Evolutionary conservation across 2,113 vertebrate species (phyloP), one percentile per base, ranked within the genome.

Genomic region (Pachyramphus minor): DNA sequence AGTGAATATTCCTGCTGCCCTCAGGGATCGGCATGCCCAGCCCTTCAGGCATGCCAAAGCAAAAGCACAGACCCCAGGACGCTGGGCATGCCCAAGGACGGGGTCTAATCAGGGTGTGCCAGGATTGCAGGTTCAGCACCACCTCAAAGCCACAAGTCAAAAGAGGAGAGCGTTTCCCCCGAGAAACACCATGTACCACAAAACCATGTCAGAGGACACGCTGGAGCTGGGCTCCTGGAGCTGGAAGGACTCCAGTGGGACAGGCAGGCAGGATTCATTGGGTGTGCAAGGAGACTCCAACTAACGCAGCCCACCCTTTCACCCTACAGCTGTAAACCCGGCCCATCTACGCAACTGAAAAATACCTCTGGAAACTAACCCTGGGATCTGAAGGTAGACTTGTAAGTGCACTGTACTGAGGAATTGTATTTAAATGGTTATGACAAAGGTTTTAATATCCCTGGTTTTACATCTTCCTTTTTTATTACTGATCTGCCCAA

Each of bases 401-500:
- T 84, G 8, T 17, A 73, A 89, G 39, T 23, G 67, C 41, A 64
- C 41, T 24, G 11, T 89, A 68, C 81, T 83, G 30, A 53, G 28
- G 53, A 97, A 93, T 55, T 56, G 30, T 24, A 69, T 87, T 85
- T 87, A 90, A 96, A 88, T 68, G 42, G 53, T 84, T 94, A 68
- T 89, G 75, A 84, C 89, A 93, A 89, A 94, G 63, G 45, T 63
- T 97, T 96, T 96, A 95, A 94, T 89, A 93, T 56, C 59, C 45
- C n/a, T 80, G 62, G 60, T 39, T 97, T 93, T 91, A 91, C 84
- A 92, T 94, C 78, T 76, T 93, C 59, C 72, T 94, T 96, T 96
- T 96, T 94, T 87, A 93, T 95, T 94, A 82, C 94, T 84, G 84
- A 90, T 95, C 86, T 96, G 78, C 88, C 81, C 92, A 95, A 62